Evolutionary conservation across 2,888 invertebrate genomes (phyloP).

Genomic region (Phengaris arion): DNA sequence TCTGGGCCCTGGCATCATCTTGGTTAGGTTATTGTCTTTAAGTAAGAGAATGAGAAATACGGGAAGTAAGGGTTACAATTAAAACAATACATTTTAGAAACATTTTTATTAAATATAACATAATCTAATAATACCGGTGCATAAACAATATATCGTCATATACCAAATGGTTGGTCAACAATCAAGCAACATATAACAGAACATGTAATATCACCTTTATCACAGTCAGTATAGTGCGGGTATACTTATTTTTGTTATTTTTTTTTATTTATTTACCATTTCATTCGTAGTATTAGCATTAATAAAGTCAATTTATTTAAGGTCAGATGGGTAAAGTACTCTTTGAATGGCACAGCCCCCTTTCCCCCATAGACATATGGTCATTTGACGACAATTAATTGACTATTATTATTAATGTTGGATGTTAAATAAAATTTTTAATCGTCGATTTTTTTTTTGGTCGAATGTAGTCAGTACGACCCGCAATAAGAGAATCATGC

Average conservation of each 20-base stretch:
- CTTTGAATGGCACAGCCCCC: no score
- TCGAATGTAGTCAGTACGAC: not conserved
- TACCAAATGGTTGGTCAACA: slow-evolving; percentile 49
- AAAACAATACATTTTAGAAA: slow-evolving; percentile 23
- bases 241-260: not conserved
- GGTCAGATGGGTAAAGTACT: no score
- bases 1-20: no score
- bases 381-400: no score
- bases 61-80: not conserved
- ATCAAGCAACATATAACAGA: slow-evolving; percentile 34
- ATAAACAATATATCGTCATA: slow-evolving; percentile 46
- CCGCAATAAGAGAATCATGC: slow-evolving; percentile 28
- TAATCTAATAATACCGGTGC: slow-evolving; percentile 54
- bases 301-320: no score
- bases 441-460: no score
- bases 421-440: no score
- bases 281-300: no score
- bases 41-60: not conserved
- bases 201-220: slow-evolving; percentile 38
- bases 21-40: not conserved
- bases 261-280: no score
- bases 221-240: slow-evolving; percentile 33
- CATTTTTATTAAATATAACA: slow-evolving; percentile 40
- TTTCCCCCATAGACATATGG: no score
- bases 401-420: no score